phyloP scores from a whole-genome alignment of 2,797 vertebrate genomes.

The Epinephelus awoara region DNA sequence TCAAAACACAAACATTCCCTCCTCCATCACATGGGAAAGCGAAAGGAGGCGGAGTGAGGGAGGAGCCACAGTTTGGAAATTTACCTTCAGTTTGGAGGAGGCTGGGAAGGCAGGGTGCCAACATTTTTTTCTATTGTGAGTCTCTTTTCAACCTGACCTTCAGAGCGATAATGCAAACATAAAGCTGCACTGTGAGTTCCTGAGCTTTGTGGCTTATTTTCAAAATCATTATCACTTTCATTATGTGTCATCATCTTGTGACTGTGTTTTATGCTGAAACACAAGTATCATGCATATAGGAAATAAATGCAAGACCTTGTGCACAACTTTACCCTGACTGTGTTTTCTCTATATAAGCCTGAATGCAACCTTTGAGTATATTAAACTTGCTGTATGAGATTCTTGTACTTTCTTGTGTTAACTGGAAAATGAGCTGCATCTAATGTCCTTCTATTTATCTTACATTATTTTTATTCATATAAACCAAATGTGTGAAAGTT shows the following conservation, averaged over 20 bases:
- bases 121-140: background rate
- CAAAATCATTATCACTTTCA: background rate
- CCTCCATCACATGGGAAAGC: background rate
- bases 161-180: background rate
- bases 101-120: background rate
- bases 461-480: background rate
- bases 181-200: background rate
- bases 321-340: background rate
- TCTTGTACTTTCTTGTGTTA: background rate
- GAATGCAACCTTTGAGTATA: background rate
- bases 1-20: conserved; percentile 34
- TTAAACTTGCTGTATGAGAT: background rate
- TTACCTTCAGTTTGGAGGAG: background rate
- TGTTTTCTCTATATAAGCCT: background rate
- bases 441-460: background rate
- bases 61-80: conserved; percentile 43
- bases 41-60: conserved; percentile 35
- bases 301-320: background rate
- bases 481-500: background rate
- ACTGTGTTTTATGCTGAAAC: background rate
- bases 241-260: background rate
- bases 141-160: background rate
- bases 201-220: background rate
- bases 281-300: background rate
- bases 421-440: background rate